Percentiles rank a stretch among this genome's conserved stretches.
phyloP scores from a whole-genome alignment of 2,797 vertebrate genomes.

The Tadarida brasiliensis region DNA sequence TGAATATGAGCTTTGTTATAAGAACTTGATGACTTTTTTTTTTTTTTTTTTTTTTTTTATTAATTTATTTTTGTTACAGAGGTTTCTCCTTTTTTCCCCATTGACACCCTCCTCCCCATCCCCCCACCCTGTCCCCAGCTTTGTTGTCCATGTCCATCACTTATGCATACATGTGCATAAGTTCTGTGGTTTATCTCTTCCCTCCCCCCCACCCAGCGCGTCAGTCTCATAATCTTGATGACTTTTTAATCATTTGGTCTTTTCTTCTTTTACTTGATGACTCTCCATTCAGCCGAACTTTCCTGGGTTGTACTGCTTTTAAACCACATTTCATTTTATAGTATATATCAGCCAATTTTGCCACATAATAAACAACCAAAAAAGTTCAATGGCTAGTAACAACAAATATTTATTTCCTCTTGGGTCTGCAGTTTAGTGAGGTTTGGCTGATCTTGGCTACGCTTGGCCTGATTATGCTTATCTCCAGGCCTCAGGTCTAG shows the following conservation, averaged over 20 bases:
- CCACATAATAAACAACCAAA: background rate
- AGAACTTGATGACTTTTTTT: slow-evolving; percentile 47
- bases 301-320: background rate
- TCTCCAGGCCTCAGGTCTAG: background rate
- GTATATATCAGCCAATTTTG: background rate
- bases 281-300: background rate
- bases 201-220: too few species aligned
- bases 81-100: too few species aligned
- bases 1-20: background rate
- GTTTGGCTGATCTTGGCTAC: background rate
- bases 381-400: background rate
- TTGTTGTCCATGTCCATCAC: too few species aligned
- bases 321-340: background rate
- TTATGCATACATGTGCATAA: too few species aligned
- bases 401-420: background rate
- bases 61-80: too few species aligned
- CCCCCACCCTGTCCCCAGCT: too few species aligned
- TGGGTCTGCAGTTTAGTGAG: background rate
- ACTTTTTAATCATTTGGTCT: slow-evolving; percentile 15
- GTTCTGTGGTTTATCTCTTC: too few species aligned
- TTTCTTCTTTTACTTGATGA: slow-evolving; percentile 26
- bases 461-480: background rate
- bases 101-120: too few species aligned
- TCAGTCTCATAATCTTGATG: too few species aligned
- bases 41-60: too few species aligned